Base-by-base conservation (phyloP, 2,113 vertebrate genomes). In the Chloropsis cyanopogon region DNA sequence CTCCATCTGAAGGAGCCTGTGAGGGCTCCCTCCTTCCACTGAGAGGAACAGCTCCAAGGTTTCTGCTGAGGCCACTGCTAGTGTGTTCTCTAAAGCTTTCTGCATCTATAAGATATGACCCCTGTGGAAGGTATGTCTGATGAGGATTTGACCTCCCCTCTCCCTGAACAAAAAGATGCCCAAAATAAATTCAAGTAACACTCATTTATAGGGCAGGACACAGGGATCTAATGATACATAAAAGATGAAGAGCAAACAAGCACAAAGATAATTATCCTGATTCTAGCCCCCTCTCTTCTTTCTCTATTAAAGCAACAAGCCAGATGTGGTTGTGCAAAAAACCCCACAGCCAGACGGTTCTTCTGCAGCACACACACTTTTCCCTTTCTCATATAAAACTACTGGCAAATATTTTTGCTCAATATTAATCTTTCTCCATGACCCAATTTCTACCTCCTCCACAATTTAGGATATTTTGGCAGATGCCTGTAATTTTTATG, bases 401-500 rank as follows among this genome's bases (percentile, higher is more conserved):
- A 72, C 52, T 68, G 42, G 72, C 64, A 94, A 96, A 93, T 94
- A 92, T 95, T 93, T 96, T 86, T 70, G 37, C 41, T 94, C 49
- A 49, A 24, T 3, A 35, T 75, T 94, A 88, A 90, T 96, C 69
- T 94, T 94, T 72, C 57, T 83, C 53, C 47, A n/a, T 88, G 92
- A 93, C 90, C 92, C 82, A 95, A 50, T 96, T 96, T 96, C 76
- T 61, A 76, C 82, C 90, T 96, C 95, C 91, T 70, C 91, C 94
- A 93, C 82, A 92, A 75, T 84, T 95, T 84, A 78, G 59, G 72
- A 28, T 96, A 92, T 93, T 94, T 93, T 94, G 80, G 82, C 82
- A 95, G 77, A 92, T 75, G 78, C 57, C 57, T 93, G 80, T 95
- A 96, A 95, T 92, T 95, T 95, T 96, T 95, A 94, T 94, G 90